Evolutionary conservation across 2,888 invertebrate species (phyloP), one percentile per base, ranked within the genome.

Genomic region (Eupithecia pulchellata): DNA sequence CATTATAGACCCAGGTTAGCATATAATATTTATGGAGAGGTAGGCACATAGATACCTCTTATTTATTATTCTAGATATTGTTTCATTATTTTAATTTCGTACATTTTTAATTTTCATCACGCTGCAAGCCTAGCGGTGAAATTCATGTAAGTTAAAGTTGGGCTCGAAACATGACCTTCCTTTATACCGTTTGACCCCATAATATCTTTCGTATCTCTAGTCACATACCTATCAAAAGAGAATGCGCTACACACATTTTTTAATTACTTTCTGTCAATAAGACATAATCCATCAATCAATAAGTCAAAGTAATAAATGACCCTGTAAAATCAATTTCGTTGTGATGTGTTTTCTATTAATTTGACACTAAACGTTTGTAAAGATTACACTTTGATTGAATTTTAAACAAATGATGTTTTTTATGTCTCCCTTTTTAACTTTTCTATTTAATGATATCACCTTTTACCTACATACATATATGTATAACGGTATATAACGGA

Each of bases 181-280:
- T 52, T 52, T 25, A 0, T 34, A 52, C 25, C 11, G 4, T 52
- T 52, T 52, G 25, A 52, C 52, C 52, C 52, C 25, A 2, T 47
- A 47, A 25, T 4, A 20, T 9, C 11, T 81, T 66, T 69, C 66
- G 76, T 80, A 78, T 71, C 61, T 81, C 80, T 30, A 42, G 42
- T 42, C 42, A 42, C n/a, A 47, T 20, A 86, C 68, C 78, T 68
- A 67, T 73, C 66, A 61, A 79, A 67, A 74, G 81, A 86, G 83
- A 84, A 86, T 84, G 83, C 81, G 82, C 83, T 73, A 79, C 80
- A 81, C 80, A 79, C 82, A 82, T 90, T 91, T 72, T 93, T 91
- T 93, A 93, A 93, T 93, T 92, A 92, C 89, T 86, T 86, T 89
- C 86, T 85, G 89, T 91, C 92, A 90, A 89, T 89, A 85, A 80